These are phyloP conservation scores for Hypomesus transpacificus DNA, from an alignment of 2,113 vertebrate species.

Conservation along the genomic window DNA sequence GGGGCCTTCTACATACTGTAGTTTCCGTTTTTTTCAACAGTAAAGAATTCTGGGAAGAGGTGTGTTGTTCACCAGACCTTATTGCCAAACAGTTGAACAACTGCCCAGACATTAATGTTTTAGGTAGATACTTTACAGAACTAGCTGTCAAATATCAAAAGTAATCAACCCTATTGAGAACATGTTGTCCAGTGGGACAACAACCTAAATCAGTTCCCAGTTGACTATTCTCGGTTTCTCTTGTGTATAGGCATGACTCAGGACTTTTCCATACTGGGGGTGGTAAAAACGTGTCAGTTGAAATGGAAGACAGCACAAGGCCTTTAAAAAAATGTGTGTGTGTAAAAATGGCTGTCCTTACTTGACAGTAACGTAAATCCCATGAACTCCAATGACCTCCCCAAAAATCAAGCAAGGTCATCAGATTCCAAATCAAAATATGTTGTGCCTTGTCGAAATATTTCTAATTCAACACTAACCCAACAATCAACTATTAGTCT, in stretches of 20 bases:
- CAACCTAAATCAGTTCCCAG: no score
- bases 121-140: no score
- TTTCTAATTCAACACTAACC: neutral
- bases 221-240: no score
- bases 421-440: neutral
- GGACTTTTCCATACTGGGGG: neutral
- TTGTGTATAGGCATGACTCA: neutral
- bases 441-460: neutral
- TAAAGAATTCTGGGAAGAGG: neutral
- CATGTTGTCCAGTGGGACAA: no score
- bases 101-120: neutral
- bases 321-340: neutral
- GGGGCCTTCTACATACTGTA: no score
- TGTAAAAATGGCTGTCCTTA: neutral
- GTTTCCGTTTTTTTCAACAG: no score
- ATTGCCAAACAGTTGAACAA: conserved; percentile 1
- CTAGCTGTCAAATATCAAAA: no score
- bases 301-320: neutral
- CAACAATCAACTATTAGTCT: neutral
- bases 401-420: neutral
- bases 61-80: neutral
- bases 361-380: no score
- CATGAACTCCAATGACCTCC: neutral
- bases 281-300: neutral
- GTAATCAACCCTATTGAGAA: no score